These are phyloP conservation scores for Idaea aversata DNA, from an alignment of 2,888 invertebrate genomes.

Conservation along the genomic window DNA sequence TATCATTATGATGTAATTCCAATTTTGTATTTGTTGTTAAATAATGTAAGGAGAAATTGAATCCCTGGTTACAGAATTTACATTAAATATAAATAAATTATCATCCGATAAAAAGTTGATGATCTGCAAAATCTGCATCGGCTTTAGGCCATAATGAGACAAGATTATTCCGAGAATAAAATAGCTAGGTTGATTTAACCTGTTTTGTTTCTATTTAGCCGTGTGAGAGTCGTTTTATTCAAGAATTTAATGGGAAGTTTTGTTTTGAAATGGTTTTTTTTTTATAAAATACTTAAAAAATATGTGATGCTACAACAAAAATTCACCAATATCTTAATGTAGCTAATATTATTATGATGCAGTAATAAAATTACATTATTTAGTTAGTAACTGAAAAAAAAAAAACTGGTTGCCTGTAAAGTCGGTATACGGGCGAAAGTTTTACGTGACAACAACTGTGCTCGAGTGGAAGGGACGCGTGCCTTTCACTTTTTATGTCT, in stretches of 20 bases:
- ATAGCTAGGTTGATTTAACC: slow-evolving; percentile 9
- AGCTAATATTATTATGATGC: no score
- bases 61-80: no score
- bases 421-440: no score
- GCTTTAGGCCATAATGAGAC: neutral
- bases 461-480: no score
- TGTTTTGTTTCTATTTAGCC: slow-evolving; percentile 17
- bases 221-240: neutral
- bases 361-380: no score
- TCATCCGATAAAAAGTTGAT: neutral
- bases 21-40: no score
- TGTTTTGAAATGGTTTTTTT: neutral
- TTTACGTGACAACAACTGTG: no score
- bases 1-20: no score
- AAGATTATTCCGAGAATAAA: neutral
- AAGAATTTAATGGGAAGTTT: neutral
- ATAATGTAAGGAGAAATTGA: no score
- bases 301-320: neutral
- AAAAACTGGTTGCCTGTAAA: no score
- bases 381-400: no score
- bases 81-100: neutral
- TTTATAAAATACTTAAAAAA: neutral
- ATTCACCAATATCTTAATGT: neutral
- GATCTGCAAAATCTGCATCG: neutral
- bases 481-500: no score